A percentile compares a stretch with the other conserved stretches of the same genome.
phyloP scores from a whole-genome alignment of 2,888 invertebrate species.

The Acleris holmiana region DNA sequence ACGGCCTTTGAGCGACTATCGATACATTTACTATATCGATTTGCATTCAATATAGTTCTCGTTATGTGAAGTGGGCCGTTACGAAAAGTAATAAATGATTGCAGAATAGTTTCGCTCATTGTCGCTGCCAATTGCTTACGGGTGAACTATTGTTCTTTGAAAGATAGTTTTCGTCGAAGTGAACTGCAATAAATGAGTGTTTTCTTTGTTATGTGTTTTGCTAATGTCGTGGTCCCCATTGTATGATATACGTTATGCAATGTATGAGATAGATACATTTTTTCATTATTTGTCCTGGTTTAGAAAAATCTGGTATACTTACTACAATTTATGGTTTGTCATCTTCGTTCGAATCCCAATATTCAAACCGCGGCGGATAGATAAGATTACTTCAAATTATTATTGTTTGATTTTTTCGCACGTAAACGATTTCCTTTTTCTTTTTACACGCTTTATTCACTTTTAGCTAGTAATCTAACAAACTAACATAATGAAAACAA shows the following conservation, averaged over 20 bases:
- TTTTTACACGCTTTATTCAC: too few relatives aligned
- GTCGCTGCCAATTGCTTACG: constrained; percentile 44
- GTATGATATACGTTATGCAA: background rate
- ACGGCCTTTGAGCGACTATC: constrained; percentile 26
- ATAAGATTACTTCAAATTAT: too few relatives aligned
- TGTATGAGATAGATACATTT: background rate
- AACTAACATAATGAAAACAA: too few relatives aligned
- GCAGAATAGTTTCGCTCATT: constrained; percentile 38
- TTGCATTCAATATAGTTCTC: constrained; percentile 35
- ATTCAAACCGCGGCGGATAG: too few relatives aligned
- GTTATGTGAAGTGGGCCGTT: constrained; percentile 36
- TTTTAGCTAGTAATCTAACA: too few relatives aligned
- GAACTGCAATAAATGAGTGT: constrained; percentile 18
- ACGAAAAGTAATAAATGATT: constrained; percentile 39
- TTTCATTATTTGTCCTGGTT: too few relatives aligned
- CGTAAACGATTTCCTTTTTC: too few relatives aligned
- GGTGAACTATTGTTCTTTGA: constrained; percentile 40
- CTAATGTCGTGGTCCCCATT: background rate
- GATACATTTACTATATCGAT: constrained; percentile 34
- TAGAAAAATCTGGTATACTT: too few relatives aligned
- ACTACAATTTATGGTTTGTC: too few relatives aligned
- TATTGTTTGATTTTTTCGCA: too few relatives aligned
- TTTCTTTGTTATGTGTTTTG: background rate
- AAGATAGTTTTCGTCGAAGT: constrained; percentile 43
- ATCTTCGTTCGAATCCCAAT: too few relatives aligned